A percentile compares a stretch with the other conserved stretches of the same genome.
phyloP scores from a whole-genome alignment of 2,888 invertebrate genomes.

The Ennomos quercinarius region DNA sequence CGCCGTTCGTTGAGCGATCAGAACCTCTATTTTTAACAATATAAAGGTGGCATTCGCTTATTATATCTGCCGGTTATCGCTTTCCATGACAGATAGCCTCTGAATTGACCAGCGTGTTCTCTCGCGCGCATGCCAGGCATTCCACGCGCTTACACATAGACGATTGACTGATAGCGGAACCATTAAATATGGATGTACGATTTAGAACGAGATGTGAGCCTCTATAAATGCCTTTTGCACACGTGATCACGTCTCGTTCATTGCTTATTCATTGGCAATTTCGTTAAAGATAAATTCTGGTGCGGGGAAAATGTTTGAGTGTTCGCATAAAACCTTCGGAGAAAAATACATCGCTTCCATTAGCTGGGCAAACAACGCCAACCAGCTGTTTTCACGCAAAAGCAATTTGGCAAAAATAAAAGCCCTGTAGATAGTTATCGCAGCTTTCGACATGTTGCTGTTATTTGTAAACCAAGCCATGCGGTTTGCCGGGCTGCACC shows the following conservation, averaged over 20 bases:
- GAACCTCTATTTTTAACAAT: slow-evolving; percentile 60
- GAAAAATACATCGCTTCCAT: slow-evolving; percentile 33
- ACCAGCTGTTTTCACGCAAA: slow-evolving; percentile 38
- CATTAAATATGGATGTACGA: slow-evolving; percentile 58
- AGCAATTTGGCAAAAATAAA: slow-evolving; percentile 33
- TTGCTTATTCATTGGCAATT: slow-evolving; percentile 35
- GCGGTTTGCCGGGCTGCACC: slow-evolving; percentile 32
- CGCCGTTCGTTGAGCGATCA: slow-evolving; percentile 60
- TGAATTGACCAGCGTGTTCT: slow-evolving; percentile 71
- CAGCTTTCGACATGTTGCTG: slow-evolving; percentile 28
- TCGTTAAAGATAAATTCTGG: slow-evolving; percentile 32
- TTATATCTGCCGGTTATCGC: slow-evolving; percentile 56
- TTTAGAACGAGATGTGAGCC: slow-evolving; percentile 51
- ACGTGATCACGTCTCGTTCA: slow-evolving; percentile 33
- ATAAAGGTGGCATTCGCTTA: slow-evolving; percentile 68
- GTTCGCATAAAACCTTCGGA: slow-evolving; percentile 34
- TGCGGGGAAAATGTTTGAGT: slow-evolving; percentile 30
- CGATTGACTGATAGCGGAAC: slow-evolving; percentile 60
- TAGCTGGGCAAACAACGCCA: slow-evolving; percentile 34
- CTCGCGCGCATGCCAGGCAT: slow-evolving; percentile 62
- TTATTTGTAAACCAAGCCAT: slow-evolving; percentile 42
- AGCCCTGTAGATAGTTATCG: slow-evolving; percentile 27
- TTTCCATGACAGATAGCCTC: slow-evolving; percentile 58
- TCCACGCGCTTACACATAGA: slow-evolving; percentile 59
- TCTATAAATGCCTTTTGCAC: slow-evolving; percentile 48